Evolutionary conservation across 2,888 invertebrate genomes (phyloP), one percentile per base, ranked within the genome.

Genomic region (Ochlodes sylvanus): DNA sequence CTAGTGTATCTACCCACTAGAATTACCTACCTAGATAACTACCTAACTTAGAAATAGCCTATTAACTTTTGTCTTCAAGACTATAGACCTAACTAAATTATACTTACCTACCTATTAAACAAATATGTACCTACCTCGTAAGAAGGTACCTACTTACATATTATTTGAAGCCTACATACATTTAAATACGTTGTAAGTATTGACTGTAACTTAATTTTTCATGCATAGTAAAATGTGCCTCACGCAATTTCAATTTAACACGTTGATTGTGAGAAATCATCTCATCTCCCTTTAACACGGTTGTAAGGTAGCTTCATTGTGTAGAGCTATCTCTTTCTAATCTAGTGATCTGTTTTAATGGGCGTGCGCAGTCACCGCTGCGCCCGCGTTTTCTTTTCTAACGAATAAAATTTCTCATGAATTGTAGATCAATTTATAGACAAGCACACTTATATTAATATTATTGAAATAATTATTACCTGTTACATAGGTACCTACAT

Each of bases 261-360:
- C n/a, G 34, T 57, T 52, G 34, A 19, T 54, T 10, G 38, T 19
- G 52, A 58, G 12, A 66, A 19, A 44, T 12, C 66, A 14, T n/a
- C 21, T 14, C 38, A 21, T 72, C 70, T 69, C 61, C 9, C 55
- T 71, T 68, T 32, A 56, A 52, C 63, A 54, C 69, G 19, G 4
- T 10, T 14, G 7, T 44, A 44, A n/a, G 12, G 58, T 27, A 69
- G n/a, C 57, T 65, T 73, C 66, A 44, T 68, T 42, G 50, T 70
- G 52, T 77, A 75, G 72, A 69, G 75, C 79, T 71, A 62, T 90
- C 90, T 81, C 86, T 71, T 80, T 90, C 86, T 83, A 80, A 80
- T 83, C 79, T 78, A 82, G 79, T 80, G 78, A 83, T 84, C 81
- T 79, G 80, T 86, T 83, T 82, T 79, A 47, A 89, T 88, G 88